Conservation (phyloP, 2,113 vertebrate genomes). For the Dolichallabes microphthalmus region DNA sequence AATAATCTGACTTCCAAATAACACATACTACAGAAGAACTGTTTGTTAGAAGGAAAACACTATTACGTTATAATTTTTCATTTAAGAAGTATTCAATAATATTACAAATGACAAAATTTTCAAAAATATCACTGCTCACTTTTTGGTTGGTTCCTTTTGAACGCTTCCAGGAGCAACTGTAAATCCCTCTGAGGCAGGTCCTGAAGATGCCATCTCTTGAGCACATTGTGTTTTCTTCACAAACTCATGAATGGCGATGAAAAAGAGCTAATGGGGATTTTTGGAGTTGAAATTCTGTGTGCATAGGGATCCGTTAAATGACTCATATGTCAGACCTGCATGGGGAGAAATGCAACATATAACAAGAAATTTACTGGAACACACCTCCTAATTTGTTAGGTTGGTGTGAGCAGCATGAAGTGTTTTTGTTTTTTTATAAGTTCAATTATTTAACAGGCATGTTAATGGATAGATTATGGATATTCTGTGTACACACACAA, state of each 20-base stretch:
- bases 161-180: slow-evolving; percentile 66
- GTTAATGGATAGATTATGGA: not conserved
- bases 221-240: slow-evolving; percentile 52
- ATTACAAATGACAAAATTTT: not conserved
- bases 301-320: not conserved
- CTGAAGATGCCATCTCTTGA: slow-evolving; percentile 36
- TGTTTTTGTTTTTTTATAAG: too few relatives aligned
- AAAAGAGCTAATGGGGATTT: too few relatives aligned
- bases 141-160: not conserved
- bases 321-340: slow-evolving; percentile 13
- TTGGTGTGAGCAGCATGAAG: not conserved
- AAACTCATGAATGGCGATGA: not conserved
- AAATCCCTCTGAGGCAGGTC: slow-evolving; percentile 62
- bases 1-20: slow-evolving; percentile 32
- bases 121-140: slow-evolving; percentile 56
- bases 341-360: not conserved
- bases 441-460: not conserved
- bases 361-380: not conserved
- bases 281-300: not conserved
- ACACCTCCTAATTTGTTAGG: not conserved
- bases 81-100: slow-evolving; percentile 20
- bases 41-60: slow-evolving; percentile 6
- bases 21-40: slow-evolving; percentile 17
- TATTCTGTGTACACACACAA: not conserved
- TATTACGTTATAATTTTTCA: slow-evolving; percentile 11